A percentile compares a stretch with the other conserved stretches of the same genome.
Evolutionary conservation across 1,140 invertebrate species (phyloP).

Genomic region (Holcopasites calliopsidis): DNA sequence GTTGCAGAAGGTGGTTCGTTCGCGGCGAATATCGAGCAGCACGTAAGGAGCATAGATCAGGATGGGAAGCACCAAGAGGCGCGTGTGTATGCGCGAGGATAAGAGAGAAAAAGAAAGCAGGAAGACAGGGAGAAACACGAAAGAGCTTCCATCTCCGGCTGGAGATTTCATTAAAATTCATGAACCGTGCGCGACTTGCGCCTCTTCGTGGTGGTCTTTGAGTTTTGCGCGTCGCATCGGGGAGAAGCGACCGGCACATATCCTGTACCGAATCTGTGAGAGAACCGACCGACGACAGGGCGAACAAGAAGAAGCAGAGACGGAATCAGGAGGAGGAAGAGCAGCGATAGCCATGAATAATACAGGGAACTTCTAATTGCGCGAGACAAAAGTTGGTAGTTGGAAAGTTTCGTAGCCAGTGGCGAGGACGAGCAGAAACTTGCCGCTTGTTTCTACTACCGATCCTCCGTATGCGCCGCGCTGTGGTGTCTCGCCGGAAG

Average conservation of each 20-base stretch:
- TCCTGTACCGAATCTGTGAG: slow-evolving; percentile 29
- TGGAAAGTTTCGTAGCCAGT: slow-evolving; percentile 68
- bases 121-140: slow-evolving; percentile 45
- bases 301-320: slow-evolving; percentile 1
- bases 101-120: slow-evolving; percentile 21
- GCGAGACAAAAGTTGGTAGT: slow-evolving; percentile 74
- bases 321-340: slow-evolving; percentile 24
- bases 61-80: slow-evolving; percentile 8
- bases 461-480: slow-evolving; percentile 31
- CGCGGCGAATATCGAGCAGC: slow-evolving; percentile 29
- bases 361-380: slow-evolving; percentile 78
- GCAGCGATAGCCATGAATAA: slow-evolving; percentile 76
- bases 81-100: slow-evolving; percentile 28
- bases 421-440: slow-evolving; percentile 59
- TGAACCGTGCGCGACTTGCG: slow-evolving; percentile 72
- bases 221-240: slow-evolving; percentile 65
- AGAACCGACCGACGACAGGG: neutral
- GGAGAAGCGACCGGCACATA: slow-evolving; percentile 32
- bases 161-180: slow-evolving; percentile 77
- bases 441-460: slow-evolving; percentile 64
- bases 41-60: slow-evolving; percentile 38
- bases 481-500: slow-evolving; percentile 52
- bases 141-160: slow-evolving; percentile 69
- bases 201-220: slow-evolving; percentile 70
- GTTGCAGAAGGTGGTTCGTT: neutral